phyloP scores from a whole-genome alignment of 2,113 vertebrate species.

The Neodon shergylaensis region DNA sequence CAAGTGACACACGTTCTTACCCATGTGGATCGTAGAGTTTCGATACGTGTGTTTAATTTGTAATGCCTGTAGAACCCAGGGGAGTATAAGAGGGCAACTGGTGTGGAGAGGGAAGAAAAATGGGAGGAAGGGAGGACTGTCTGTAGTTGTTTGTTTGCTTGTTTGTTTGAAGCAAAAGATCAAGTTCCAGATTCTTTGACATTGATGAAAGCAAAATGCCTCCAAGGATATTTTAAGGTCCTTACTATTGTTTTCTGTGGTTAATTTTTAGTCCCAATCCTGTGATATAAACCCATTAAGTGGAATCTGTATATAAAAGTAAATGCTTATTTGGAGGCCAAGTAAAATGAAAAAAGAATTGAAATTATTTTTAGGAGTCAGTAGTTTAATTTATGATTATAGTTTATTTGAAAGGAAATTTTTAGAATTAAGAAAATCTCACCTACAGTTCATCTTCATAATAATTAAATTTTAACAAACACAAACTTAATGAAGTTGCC shows the following conservation, averaged over 20 bases:
- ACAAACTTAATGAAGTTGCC: neutral
- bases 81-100: neutral
- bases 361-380: neutral
- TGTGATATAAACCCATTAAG: neutral
- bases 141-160: neutral
- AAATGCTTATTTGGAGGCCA: slow-evolving; percentile 20
- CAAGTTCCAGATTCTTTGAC: slow-evolving; percentile 1
- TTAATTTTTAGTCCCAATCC: neutral
- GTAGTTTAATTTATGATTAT: neutral
- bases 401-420: neutral
- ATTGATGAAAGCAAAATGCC: slow-evolving; percentile 20
- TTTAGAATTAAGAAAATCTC: neutral
- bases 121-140: no score
- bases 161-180: slow-evolving; percentile 30
- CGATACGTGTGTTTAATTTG: neutral
- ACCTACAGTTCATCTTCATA: neutral
- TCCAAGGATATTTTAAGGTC: slow-evolving; percentile 32
- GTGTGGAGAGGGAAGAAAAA: neutral
- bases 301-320: neutral
- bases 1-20: neutral
- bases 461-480: neutral
- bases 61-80: neutral
- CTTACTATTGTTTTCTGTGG: neutral
- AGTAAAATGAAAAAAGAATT: slow-evolving; percentile 26
- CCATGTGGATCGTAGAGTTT: neutral